These are phyloP conservation scores for Montipora foliosa DNA, from an alignment of 64 coral and sea anemone genomes.

Conservation along the genomic window DNA sequence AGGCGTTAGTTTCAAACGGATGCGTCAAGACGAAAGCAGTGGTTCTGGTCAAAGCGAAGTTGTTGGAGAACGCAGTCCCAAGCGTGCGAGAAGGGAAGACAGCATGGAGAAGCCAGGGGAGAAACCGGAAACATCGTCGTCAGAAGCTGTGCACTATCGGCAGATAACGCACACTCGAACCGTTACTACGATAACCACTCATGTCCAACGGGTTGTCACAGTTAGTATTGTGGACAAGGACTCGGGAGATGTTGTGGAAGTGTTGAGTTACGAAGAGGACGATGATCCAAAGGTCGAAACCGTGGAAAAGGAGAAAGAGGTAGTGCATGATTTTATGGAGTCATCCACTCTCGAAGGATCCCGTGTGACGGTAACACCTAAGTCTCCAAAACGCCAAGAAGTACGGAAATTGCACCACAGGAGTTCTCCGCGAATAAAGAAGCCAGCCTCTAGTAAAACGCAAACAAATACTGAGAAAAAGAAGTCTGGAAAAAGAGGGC, in stretches of 20 bases:
- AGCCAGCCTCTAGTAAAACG: neutral
- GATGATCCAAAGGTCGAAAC: neutral
- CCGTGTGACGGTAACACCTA: neutral
- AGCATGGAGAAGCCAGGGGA: neutral
- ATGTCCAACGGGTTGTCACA: constrained; percentile 24
- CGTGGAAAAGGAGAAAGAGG: constrained; percentile 21
- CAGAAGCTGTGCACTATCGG: neutral
- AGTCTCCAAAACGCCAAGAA: neutral
- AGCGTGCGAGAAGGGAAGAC: constrained; percentile 13
- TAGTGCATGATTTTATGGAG: constrained; percentile 16
- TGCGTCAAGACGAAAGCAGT: neutral
- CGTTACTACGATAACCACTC: constrained; percentile 42
- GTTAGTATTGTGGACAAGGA: constrained; percentile 1
- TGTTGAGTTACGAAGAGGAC: constrained; percentile 39
- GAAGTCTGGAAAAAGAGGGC: neutral
- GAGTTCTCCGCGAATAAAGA: constrained; percentile 27
- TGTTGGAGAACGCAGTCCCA: neutral
- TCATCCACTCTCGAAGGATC: neutral
- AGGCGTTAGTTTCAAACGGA: neutral
- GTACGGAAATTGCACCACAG: neutral
- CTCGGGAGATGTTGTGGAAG: constrained; percentile 19
- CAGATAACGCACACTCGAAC: constrained; percentile 17
- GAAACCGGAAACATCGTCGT: neutral
- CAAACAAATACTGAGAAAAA: neutral
- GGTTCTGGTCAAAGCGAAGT: neutral